These are phyloP conservation scores for Pterocles burchelli DNA, from an alignment of 2,113 vertebrate species.

Conservation along the genomic window DNA sequence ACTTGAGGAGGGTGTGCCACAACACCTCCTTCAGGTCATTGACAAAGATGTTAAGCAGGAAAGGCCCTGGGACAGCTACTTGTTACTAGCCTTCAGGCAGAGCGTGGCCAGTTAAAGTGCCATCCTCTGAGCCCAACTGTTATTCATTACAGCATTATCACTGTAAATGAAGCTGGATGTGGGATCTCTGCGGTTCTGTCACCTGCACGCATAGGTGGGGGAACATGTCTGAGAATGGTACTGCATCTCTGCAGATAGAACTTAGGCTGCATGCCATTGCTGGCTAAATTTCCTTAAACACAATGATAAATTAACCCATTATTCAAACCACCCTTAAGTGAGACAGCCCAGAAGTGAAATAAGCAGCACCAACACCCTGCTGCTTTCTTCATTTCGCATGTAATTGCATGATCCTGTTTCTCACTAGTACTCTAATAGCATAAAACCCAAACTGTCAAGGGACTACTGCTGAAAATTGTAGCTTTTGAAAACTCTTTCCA, in stretches of 20 bases:
- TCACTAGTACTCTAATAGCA: background rate
- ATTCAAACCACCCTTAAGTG: background rate
- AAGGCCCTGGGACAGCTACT: background rate
- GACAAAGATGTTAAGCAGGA: background rate
- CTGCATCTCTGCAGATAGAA: background rate
- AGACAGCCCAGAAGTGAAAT: accelerated
- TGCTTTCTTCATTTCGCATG: background rate
- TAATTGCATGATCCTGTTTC: accelerated
- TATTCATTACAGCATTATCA: background rate
- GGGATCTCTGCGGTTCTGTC: background rate
- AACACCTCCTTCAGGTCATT: background rate
- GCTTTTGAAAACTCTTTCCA: background rate
- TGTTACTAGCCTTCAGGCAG: background rate
- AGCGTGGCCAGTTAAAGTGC: too few relatives aligned
- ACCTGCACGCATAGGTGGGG: background rate
- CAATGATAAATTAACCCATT: background rate
- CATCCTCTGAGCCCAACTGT: background rate
- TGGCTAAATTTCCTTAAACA: background rate
- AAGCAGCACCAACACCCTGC: background rate
- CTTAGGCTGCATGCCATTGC: background rate
- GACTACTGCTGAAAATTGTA: background rate
- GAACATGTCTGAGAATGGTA: background rate
- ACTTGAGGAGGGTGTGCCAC: background rate
- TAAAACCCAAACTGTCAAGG: background rate
- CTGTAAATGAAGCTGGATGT: background rate